phyloP scores from a whole-genome alignment of 2,888 invertebrate genomes.

The Agrotis clavis region DNA sequence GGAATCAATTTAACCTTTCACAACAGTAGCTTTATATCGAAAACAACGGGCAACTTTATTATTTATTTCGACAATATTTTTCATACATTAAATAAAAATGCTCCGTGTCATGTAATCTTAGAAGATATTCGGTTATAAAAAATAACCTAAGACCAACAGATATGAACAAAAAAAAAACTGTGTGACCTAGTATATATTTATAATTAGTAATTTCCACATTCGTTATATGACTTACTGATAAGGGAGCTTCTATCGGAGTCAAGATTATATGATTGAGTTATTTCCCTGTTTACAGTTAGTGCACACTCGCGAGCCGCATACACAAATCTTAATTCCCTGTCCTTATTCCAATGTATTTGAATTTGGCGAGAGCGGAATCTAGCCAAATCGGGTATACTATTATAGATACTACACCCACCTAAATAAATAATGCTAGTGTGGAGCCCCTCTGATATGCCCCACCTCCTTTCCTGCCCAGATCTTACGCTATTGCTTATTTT shows the following conservation, averaged over 20 bases:
- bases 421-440: too few species aligned
- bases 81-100: too few species aligned
- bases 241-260: conserved; percentile 18
- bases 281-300: conserved; percentile 28
- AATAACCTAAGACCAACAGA: conserved; percentile 8
- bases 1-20: too few species aligned
- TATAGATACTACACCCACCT: too few species aligned
- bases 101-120: neutral
- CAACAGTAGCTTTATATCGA: neutral
- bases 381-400: too few species aligned
- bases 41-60: neutral
- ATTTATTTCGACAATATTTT: too few species aligned
- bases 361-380: too few species aligned
- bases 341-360: too few species aligned
- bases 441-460: too few species aligned
- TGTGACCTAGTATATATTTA: conserved; percentile 37
- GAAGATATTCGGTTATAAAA: neutral
- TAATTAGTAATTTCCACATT: conserved; percentile 52
- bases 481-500: too few species aligned
- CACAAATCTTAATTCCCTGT: neutral
- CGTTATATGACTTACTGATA: conserved; percentile 54
- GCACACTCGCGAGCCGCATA: conserved; percentile 21
- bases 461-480: too few species aligned
- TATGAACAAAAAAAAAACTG: conserved; percentile 3
- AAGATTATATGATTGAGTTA: conserved; percentile 39